Evolutionary conservation across 2,888 invertebrate species (phyloP).

Genomic region (Cylloceria caligata): DNA sequence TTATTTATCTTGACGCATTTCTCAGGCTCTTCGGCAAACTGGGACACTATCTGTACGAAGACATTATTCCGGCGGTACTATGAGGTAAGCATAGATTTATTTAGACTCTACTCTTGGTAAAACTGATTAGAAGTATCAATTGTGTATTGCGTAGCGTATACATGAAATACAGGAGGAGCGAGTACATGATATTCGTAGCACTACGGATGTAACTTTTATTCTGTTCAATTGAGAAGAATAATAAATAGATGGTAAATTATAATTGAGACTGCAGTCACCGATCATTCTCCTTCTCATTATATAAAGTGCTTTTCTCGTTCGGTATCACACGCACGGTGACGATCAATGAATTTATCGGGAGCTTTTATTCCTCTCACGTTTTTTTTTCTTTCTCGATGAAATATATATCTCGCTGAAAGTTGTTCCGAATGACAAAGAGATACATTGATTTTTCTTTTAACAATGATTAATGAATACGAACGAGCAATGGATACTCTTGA

Average conservation of each 20-base stretch:
- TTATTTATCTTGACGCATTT: slow-evolving; percentile 2
- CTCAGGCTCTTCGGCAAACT: slow-evolving; percentile 53
- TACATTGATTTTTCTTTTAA: slow-evolving; percentile 52
- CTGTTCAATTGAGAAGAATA: slow-evolving; percentile 50
- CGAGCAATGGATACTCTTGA: slow-evolving; percentile 40
- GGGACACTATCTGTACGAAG: slow-evolving; percentile 58
- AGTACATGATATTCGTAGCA: slow-evolving; percentile 29
- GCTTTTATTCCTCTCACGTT: slow-evolving; percentile 7
- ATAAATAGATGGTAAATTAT: slow-evolving; percentile 37
- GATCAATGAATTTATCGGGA: slow-evolving; percentile 51
- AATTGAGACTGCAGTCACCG: slow-evolving; percentile 40
- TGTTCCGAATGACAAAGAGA: slow-evolving; percentile 48
- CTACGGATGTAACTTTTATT: slow-evolving; percentile 22
- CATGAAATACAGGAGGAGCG: slow-evolving; percentile 15
- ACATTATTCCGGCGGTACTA: slow-evolving; percentile 5
- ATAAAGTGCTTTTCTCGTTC: slow-evolving; percentile 4
- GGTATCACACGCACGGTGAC: slow-evolving; percentile 15
- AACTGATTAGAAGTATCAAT: slow-evolving; percentile 6
- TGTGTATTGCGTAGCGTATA: slow-evolving; percentile 21
- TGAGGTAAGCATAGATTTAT: slow-evolving; percentile 22
- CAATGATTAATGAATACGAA: slow-evolving; percentile 62
- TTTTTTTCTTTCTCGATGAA: slow-evolving; percentile 54
- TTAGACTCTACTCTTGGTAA: slow-evolving; percentile 19
- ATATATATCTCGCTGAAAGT: slow-evolving; percentile 74
- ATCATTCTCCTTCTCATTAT: slow-evolving; percentile 60